Evolutionary conservation across 2,797 vertebrate species (phyloP), one percentile per base, ranked within the genome.

Genomic region (Phylloscopus collybita): DNA sequence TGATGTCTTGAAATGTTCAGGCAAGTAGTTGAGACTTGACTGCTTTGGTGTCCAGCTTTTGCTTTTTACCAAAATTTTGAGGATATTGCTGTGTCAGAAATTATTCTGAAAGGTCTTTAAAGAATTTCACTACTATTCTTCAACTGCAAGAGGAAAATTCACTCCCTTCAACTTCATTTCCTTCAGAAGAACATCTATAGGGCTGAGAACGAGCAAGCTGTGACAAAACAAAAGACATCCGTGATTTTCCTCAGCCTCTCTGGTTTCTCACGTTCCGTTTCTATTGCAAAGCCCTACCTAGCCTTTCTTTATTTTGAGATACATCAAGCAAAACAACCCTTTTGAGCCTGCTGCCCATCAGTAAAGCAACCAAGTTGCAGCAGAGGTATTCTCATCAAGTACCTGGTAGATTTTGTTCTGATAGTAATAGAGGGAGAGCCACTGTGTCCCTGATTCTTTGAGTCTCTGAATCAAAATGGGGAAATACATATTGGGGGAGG

Each of bases 271-370:
- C 62, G 4, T 95, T 95, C 49, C 3, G 22, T 75, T 93, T 88
- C 86, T 83, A 8, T 93, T 82, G n/a, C 81, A 90, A 95, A 94
- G 88, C 94, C 96, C 92, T 94, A 81, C 91, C 90, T 91, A 92
- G 93, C 95, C 92, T 96, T 95, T 95, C 91, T 95, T 97, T 92
- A 86, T 91, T 96, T 96, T 90, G 69, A 86, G 34, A 71, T 45
- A 72, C 40, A 36, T 80, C 83, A 94, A 81, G 93, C 86, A 92
- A 87, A 91, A 38, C 47, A 85, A 6, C 62, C 36, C 74, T 94
- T 90, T 69, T 5, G 34, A 95, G 64, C 76, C 88, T 95, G 75
- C 86, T 91, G 70, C 42, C 78, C 32, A 29, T 79, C 36, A 56
- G 47, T 84, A 92, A 95, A 62, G 7, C 92, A 88, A 73, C 60